A percentile compares a stretch with the other conserved stretches of the same genome.
These are phyloP conservation scores for Arctopsyche grandis DNA, from an alignment of 1,140 invertebrate genomes.

Conservation along the genomic window DNA sequence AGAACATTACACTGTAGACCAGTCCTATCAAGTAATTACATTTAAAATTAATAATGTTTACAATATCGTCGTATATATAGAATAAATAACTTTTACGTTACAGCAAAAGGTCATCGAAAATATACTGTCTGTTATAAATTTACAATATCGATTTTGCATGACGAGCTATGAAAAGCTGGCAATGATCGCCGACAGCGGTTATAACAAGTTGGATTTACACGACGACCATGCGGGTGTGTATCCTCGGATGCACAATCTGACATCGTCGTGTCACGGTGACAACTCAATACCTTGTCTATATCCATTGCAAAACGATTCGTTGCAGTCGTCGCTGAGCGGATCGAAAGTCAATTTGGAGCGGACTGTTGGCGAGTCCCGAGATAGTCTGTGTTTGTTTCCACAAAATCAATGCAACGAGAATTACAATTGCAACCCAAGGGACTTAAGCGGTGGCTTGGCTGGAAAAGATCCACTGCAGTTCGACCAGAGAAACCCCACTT, in stretches of 20 bases:
- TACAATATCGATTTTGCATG: conserved; percentile 35
- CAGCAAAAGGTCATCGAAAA: conserved; percentile 29
- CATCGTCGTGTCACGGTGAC: background rate
- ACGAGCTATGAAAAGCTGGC: conserved; percentile 1
- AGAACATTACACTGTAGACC: background rate
- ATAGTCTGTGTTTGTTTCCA: background rate
- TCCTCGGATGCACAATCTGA: background rate
- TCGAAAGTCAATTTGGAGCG: background rate
- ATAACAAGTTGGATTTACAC: background rate
- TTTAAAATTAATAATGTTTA: background rate
- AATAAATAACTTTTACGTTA: conserved; percentile 21
- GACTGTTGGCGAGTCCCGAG: background rate
- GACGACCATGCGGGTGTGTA: background rate
- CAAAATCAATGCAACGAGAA: background rate
- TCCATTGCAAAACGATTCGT: background rate
- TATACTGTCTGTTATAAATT: conserved; percentile 32
- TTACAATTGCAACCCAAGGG: background rate
- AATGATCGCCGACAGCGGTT: background rate
- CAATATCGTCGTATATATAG: background rate
- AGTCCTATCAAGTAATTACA: background rate
- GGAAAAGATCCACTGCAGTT: background rate
- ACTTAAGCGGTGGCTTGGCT: background rate
- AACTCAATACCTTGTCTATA: background rate
- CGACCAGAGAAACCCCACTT: background rate
- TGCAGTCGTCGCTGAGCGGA: background rate